These are phyloP conservation scores for Leptinotarsa haldemani DNA, from an alignment of 2,888 invertebrate species.

Conservation along the genomic window DNA sequence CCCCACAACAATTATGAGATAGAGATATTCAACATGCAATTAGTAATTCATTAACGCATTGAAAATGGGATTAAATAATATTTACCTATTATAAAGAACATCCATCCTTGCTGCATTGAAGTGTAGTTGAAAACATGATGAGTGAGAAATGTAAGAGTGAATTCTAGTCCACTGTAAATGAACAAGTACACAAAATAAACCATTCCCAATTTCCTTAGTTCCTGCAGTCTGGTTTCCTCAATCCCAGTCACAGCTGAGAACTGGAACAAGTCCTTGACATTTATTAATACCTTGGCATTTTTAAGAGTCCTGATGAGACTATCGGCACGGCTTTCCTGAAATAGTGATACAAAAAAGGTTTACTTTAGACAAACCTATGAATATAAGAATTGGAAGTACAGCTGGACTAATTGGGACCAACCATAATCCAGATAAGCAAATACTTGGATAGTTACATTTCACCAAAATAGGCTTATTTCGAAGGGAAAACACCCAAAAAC, in stretches of 20 bases:
- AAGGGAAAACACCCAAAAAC: too few relatives aligned
- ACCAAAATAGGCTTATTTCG: too few relatives aligned
- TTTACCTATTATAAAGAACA: constrained; percentile 93
- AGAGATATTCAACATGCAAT: too few relatives aligned
- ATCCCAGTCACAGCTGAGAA: constrained; percentile 78
- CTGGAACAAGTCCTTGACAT: constrained; percentile 67
- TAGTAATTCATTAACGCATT: background rate
- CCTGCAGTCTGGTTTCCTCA: constrained; percentile 71
- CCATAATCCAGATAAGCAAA: too few relatives aligned
- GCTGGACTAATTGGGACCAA: too few relatives aligned
- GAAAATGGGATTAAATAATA: background rate
- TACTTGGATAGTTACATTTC: too few relatives aligned
- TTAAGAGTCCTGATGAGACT: constrained; percentile 71
- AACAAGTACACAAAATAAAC: constrained; percentile 93
- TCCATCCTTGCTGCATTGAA: constrained; percentile 97
- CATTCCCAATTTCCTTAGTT: constrained; percentile 76
- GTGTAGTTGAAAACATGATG: constrained; percentile 91
- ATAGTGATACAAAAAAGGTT: constrained; percentile 49
- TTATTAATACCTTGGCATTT: constrained; percentile 59
- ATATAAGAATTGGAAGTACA: too few relatives aligned
- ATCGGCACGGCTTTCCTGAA: constrained; percentile 77
- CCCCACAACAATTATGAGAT: too few relatives aligned
- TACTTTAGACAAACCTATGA: too few relatives aligned
- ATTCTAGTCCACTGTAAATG: constrained; percentile 95
- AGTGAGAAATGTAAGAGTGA: constrained; percentile 95